Percentiles rank a stretch among this genome's conserved stretches.
These are phyloP conservation scores for Crematogaster levior DNA, from an alignment of 2,888 invertebrate species.

Conservation along the genomic window DNA sequence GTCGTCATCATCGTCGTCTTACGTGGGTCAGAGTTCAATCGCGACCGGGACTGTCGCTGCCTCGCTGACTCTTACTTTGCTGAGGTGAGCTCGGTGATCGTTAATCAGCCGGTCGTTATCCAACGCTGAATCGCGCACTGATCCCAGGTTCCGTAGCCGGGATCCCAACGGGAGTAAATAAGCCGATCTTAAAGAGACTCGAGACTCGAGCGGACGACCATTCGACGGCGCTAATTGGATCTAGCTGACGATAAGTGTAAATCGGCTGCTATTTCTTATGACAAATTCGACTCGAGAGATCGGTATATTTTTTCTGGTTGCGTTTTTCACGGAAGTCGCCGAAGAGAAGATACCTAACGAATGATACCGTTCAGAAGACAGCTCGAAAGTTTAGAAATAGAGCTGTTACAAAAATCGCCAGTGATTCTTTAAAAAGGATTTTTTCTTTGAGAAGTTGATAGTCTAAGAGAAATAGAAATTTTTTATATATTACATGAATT, in stretches of 20 bases:
- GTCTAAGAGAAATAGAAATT: neutral
- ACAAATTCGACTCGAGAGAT: neutral
- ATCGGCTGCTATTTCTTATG: neutral
- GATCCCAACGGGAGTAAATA: slow-evolving; percentile 28
- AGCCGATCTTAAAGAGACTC: slow-evolving; percentile 27
- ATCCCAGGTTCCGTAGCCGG: slow-evolving; percentile 34
- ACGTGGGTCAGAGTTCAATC: slow-evolving; percentile 64
- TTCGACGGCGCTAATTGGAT: slow-evolving; percentile 31
- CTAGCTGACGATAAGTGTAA: slow-evolving; percentile 18
- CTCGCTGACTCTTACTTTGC: slow-evolving; percentile 34
- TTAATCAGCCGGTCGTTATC: slow-evolving; percentile 72
- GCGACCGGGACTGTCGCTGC: slow-evolving; percentile 45
- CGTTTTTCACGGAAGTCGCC: neutral
- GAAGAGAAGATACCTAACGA: neutral
- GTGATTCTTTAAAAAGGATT: neutral
- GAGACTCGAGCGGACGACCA: slow-evolving; percentile 1
- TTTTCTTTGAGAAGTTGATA: neutral
- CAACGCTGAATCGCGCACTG: slow-evolving; percentile 52
- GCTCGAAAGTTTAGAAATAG: neutral
- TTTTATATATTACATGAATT: too few relatives aligned
- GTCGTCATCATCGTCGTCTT: slow-evolving; percentile 21
- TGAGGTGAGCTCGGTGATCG: slow-evolving; percentile 59
- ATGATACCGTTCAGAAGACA: neutral
- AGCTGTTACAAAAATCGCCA: neutral
- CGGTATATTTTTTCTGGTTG: neutral